phyloP scores from a whole-genome alignment of 1,140 invertebrate species.

The Eupristina koningsbergeri region DNA sequence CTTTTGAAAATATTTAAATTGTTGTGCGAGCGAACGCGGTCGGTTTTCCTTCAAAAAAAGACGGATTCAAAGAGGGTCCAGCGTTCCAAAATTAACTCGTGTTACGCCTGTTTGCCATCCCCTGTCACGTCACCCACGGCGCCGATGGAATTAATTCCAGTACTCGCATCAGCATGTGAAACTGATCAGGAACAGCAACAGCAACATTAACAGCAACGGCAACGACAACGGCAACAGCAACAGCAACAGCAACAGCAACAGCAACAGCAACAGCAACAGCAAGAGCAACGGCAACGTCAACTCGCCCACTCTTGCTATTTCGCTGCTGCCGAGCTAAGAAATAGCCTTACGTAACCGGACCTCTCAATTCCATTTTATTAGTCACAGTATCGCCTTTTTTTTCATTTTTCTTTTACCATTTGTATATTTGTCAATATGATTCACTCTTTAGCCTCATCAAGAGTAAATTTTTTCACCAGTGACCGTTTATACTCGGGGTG shows the following conservation, averaged over 20 bases:
- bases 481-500: conserved; percentile 12
- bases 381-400: background rate
- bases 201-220: too few species aligned
- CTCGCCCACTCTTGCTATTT: conserved; percentile 35
- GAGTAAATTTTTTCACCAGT: conserved; percentile 53
- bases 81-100: conserved; percentile 41
- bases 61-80: conserved; percentile 1
- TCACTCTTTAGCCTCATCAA: conserved; percentile 62
- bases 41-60: background rate
- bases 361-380: conserved; percentile 29
- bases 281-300: too few species aligned
- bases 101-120: background rate
- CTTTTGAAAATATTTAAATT: too few species aligned
- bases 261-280: too few species aligned
- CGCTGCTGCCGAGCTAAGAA: background rate
- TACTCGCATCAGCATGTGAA: background rate
- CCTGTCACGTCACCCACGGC: background rate
- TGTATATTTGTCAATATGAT: conserved; percentile 54
- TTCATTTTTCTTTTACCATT: conserved; percentile 5
- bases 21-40: too few species aligned
- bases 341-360: conserved; percentile 43
- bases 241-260: too few species aligned
- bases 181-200: too few species aligned
- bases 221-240: too few species aligned
- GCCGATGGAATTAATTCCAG: conserved; percentile 37